These are phyloP conservation scores for Meandrusa payeni DNA, from an alignment of 2,888 invertebrate species.

Conservation along the genomic window DNA sequence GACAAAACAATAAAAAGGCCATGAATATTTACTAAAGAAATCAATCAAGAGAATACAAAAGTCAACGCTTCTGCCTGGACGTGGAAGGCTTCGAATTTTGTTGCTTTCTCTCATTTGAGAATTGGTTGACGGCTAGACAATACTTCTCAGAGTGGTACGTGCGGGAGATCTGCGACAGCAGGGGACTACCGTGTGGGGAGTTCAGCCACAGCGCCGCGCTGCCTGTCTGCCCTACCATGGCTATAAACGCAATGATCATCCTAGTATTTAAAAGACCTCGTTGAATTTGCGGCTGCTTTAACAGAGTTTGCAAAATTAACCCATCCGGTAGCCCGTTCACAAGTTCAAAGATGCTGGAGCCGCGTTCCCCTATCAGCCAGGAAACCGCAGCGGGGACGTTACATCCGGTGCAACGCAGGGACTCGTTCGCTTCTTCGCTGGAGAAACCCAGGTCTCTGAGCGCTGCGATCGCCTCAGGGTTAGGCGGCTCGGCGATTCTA, in stretches of 20 bases:
- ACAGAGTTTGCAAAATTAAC: conserved; percentile 54
- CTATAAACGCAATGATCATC: conserved; percentile 70
- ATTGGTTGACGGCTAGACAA: conserved; percentile 71
- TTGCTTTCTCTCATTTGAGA: conserved; percentile 48
- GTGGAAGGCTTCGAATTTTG: conserved; percentile 50
- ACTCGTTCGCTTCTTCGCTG: conserved; percentile 53
- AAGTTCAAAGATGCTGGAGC: conserved; percentile 67
- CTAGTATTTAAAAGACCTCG: conserved; percentile 66
- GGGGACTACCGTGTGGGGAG: conserved; percentile 68
- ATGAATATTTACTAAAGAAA: conserved; percentile 20
- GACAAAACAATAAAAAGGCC: background rate
- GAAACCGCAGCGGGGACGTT: conserved; percentile 71
- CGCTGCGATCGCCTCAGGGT: conserved; percentile 48
- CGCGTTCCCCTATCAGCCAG: conserved; percentile 66
- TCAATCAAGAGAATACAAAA: conserved; percentile 4
- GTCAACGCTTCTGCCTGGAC: conserved; percentile 49
- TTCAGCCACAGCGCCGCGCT: conserved; percentile 69
- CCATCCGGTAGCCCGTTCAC: conserved; percentile 67
- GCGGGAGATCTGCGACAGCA: conserved; percentile 68
- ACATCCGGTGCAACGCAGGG: conserved; percentile 57
- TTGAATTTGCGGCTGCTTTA: conserved; percentile 71
- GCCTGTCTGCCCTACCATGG: conserved; percentile 69
- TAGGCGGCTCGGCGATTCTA: conserved; percentile 56
- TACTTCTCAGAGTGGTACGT: conserved; percentile 75
- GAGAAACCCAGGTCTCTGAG: conserved; percentile 62